Conservation (phyloP, 2,797 vertebrate genomes). For the Typhlichthys eigenmanni region DNA sequence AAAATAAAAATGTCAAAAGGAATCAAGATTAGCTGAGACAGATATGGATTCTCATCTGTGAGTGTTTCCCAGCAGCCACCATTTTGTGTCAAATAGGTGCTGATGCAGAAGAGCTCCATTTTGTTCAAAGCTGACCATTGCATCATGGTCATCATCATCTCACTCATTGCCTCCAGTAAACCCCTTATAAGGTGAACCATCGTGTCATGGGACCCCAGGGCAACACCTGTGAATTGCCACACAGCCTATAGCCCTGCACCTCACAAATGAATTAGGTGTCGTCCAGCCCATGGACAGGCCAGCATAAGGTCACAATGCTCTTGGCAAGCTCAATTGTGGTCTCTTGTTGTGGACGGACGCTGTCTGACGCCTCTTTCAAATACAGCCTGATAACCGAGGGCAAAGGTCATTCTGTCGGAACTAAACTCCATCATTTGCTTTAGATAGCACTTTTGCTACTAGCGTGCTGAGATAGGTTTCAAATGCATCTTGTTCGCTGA, state of each 20-base stretch:
- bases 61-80: too few relatives aligned
- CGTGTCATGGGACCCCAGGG: slow-evolving; percentile 58
- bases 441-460: slow-evolving; percentile 29
- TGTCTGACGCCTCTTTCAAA: slow-evolving; percentile 59
- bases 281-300: slow-evolving; percentile 69
- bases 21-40: too few relatives aligned
- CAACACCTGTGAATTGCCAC: slow-evolving; percentile 64
- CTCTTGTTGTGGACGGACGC: slow-evolving; percentile 69
- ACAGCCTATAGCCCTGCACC: slow-evolving; percentile 31
- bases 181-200: slow-evolving; percentile 66
- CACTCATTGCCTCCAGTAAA: slow-evolving; percentile 50
- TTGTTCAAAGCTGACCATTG: slow-evolving; percentile 49
- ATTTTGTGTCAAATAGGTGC: slow-evolving; percentile 40
- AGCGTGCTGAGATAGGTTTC: slow-evolving; percentile 2
- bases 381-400: slow-evolving; percentile 50
- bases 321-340: slow-evolving; percentile 52
- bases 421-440: slow-evolving; percentile 48
- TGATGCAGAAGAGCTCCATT: slow-evolving; percentile 44
- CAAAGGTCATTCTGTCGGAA: slow-evolving; percentile 56
- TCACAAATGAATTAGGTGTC: slow-evolving; percentile 76
- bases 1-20: too few relatives aligned
- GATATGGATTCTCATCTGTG: too few relatives aligned
- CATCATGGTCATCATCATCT: slow-evolving; percentile 41
- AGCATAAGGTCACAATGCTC: slow-evolving; percentile 68
- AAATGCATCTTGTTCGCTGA: slow-evolving; percentile 1